Evolutionary conservation across 2,113 vertebrate species (phyloP).

Genomic region (Lagenorhynchus albirostris): DNA sequence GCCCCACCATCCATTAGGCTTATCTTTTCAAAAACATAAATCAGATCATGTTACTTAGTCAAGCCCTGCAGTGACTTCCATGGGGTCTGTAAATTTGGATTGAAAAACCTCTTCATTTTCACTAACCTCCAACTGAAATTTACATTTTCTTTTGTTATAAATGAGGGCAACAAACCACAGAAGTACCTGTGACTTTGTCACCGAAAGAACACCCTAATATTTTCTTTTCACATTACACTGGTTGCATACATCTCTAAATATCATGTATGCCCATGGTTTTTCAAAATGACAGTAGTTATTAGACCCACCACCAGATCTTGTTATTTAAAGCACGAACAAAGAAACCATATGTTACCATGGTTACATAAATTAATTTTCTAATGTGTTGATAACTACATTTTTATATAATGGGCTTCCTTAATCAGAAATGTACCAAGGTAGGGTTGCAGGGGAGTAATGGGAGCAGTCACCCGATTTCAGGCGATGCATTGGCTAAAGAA

Average conservation of each 20-base stretch:
- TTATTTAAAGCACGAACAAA: slow-evolving; percentile 1
- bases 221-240: background rate
- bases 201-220: background rate
- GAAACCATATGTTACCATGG: background rate
- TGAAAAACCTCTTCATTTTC: background rate
- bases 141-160: background rate
- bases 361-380: slow-evolving; percentile 5
- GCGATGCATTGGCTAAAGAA: background rate
- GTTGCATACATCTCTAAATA: background rate
- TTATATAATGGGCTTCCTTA: slow-evolving; percentile 4
- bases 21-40: background rate
- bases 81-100: background rate
- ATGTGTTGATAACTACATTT: slow-evolving; percentile 12
- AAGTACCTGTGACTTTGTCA: background rate
- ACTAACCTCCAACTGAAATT: background rate
- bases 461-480: background rate
- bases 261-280: background rate
- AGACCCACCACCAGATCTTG: background rate
- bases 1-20: background rate
- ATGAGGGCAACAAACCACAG: background rate
- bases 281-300: background rate
- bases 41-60: background rate
- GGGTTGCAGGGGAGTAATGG: too few species aligned
- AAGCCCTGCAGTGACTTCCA: background rate
- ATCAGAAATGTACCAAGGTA: background rate